Base-by-base conservation (phyloP, 2,888 invertebrate genomes). In the Noctua pronuba region DNA sequence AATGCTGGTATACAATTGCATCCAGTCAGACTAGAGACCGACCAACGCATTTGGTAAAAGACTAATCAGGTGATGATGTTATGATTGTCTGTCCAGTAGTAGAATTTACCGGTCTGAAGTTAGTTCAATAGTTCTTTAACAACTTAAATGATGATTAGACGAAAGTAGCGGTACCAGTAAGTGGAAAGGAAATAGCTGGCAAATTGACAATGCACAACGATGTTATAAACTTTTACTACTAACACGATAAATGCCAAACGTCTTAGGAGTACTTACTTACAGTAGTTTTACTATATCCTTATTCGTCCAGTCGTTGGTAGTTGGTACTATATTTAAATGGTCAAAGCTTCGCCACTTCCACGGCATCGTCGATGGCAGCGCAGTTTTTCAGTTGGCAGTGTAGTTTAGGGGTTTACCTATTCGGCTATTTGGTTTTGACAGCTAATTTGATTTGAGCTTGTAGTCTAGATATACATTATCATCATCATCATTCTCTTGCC, bases 161-260 rank as follows among this genome's bases (percentile, higher is more conserved):
- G 71, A 79, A 79, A 69, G 80, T 49, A 73, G 2, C 16, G 13
- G 44, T 73, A 62, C 11, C n/a, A 10, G 35, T 62, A n/a, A 24
- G 35, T 46, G 24, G 55, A 73, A 69, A 65, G 16, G 62, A 18
- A 28, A 46, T 18, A 2, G 28, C 49, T 80, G 69, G 60, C 52
- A 75, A n/a, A 46, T 66, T 70, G 66, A 41, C 72, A 73, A 75
- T 69, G 28, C 41, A 69, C 44, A 60, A 64, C 55, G 68, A 72
- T 44, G 64, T 62, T 38, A 44, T 55, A 24, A 46, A 71, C 70
- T 73, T 74, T 70, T 72, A 68, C 77, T 46, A n/a, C n/a, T 3
- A 11, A 1, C 31, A 11, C 46, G 31, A n/a, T 65, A 41, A 66
- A 60, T 52, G 64, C n/a, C 18, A 49, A 64, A 46, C 49, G 60